A percentile compares a stretch with the other conserved stretches of the same genome.
Conservation (phyloP, 2,113 vertebrate species). For the Theristicus caerulescens region DNA sequence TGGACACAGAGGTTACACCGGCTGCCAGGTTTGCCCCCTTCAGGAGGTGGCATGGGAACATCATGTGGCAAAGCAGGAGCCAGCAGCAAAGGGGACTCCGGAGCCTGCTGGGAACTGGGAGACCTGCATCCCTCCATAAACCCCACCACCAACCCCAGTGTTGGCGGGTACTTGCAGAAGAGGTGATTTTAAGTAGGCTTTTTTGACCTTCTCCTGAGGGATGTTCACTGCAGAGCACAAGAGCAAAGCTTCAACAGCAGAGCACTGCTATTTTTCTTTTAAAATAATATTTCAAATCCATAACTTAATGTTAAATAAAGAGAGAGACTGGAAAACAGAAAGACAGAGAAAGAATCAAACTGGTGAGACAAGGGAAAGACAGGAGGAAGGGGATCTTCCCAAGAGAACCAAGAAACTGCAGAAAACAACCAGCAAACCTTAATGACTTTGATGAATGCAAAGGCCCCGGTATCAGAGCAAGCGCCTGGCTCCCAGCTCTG, state of each 20-base stretch:
- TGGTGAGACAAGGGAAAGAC: background rate
- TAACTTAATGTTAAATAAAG: background rate
- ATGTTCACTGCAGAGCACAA: background rate
- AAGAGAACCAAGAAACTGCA: background rate
- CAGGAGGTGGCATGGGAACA: background rate
- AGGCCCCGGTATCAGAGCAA: background rate
- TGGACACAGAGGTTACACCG: fast-evolving
- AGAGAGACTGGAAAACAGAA: background rate
- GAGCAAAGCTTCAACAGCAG: background rate
- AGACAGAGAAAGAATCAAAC: background rate
- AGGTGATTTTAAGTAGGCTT: background rate
- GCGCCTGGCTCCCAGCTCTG: background rate
- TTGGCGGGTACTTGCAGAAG: background rate
- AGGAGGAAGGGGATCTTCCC: background rate
- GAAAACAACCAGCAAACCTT: background rate
- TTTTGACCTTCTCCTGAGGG: background rate
- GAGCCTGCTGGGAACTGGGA: background rate
- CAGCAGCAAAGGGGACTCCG: background rate
- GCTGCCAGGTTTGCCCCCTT: background rate
- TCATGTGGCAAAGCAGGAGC: fast-evolving
- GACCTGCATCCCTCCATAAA: background rate
- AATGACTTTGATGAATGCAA: background rate
- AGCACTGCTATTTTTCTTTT: background rate
- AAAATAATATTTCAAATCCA: background rate
- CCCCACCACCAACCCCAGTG: background rate